Conservation (phyloP, 2,888 invertebrate genomes). For the Galeopsomyia nigrocyanea region DNA sequence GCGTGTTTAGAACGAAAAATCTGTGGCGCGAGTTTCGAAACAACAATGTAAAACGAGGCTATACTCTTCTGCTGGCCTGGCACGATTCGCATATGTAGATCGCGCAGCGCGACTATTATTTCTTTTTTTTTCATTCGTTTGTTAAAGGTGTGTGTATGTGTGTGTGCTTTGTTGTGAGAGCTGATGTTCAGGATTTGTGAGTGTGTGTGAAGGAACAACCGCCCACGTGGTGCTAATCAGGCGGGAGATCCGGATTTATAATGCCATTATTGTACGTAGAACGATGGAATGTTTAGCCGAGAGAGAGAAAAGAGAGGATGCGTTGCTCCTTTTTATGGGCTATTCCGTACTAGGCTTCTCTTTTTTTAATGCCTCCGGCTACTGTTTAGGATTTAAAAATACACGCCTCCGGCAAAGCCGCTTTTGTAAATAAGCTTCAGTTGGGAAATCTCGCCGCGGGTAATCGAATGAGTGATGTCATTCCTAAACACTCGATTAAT, state of each 20-base stretch:
- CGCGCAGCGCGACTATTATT: background rate
- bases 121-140: background rate
- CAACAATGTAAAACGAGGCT: constrained; percentile 13
- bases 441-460: too few species aligned
- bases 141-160: background rate
- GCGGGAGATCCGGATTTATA: constrained; percentile 38
- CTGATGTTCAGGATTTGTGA: constrained; percentile 29
- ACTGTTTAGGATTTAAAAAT: too few species aligned
- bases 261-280: constrained; percentile 19
- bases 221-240: constrained; percentile 33
- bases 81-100: background rate
- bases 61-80: background rate
- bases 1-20: constrained; percentile 8
- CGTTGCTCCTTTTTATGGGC: background rate
- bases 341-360: background rate
- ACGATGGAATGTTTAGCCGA: background rate
- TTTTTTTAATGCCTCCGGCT: background rate
- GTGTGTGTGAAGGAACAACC: background rate
- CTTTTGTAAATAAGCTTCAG: too few species aligned
- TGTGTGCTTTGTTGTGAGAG: constrained; percentile 1
- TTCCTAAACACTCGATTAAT: too few species aligned
- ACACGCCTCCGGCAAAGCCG: too few species aligned
- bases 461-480: too few species aligned
- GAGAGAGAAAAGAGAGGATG: background rate
- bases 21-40: constrained; percentile 11